A percentile compares a stretch with the other conserved stretches of the same genome.
Evolutionary conservation across 1,140 invertebrate genomes (phyloP).

Genomic region (Laupala kohalensis): DNA sequence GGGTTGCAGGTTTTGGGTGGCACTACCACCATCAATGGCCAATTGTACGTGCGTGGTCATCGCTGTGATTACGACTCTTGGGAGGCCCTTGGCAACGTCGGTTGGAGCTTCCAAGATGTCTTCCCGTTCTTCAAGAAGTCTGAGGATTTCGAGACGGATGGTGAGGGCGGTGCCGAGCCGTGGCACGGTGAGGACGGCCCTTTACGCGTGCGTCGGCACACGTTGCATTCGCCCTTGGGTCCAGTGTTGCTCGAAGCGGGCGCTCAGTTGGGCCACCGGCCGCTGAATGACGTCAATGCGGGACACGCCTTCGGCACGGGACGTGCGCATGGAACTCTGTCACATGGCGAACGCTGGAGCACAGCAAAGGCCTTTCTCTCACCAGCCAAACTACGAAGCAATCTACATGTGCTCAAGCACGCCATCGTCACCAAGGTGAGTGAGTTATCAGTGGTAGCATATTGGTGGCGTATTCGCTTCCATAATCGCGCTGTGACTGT

Average conservation of each 20-base stretch:
- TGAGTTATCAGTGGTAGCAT: no score
- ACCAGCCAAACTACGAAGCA: slow-evolving; percentile 53
- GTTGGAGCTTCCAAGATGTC: slow-evolving; percentile 37
- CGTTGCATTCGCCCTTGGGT: slow-evolving; percentile 10
- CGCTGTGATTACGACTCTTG: slow-evolving; percentile 40
- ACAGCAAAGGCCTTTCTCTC: slow-evolving; percentile 67
- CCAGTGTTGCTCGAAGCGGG: slow-evolving; percentile 11
- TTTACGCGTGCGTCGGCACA: slow-evolving; percentile 18
- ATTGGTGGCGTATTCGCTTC: no score
- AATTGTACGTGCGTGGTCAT: slow-evolving; percentile 26
- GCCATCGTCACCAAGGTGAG: no score
- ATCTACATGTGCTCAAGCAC: no score
- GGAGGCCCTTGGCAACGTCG: slow-evolving; percentile 33
- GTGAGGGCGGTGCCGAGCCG: neutral
- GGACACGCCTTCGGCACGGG: neutral
- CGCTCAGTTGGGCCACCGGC: slow-evolving; percentile 19
- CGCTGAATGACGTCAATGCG: neutral
- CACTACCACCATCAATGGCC: slow-evolving; percentile 32
- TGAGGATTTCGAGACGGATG: slow-evolving; percentile 32
- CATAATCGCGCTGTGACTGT: no score
- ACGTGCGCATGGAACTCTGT: slow-evolving; percentile 51
- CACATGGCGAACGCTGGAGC: slow-evolving; percentile 59
- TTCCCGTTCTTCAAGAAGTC: slow-evolving; percentile 29
- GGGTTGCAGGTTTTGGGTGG: slow-evolving; percentile 49
- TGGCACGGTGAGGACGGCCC: slow-evolving; percentile 23